phyloP scores from a whole-genome alignment of 1,140 invertebrate genomes.

The Coelopa frigida region DNA sequence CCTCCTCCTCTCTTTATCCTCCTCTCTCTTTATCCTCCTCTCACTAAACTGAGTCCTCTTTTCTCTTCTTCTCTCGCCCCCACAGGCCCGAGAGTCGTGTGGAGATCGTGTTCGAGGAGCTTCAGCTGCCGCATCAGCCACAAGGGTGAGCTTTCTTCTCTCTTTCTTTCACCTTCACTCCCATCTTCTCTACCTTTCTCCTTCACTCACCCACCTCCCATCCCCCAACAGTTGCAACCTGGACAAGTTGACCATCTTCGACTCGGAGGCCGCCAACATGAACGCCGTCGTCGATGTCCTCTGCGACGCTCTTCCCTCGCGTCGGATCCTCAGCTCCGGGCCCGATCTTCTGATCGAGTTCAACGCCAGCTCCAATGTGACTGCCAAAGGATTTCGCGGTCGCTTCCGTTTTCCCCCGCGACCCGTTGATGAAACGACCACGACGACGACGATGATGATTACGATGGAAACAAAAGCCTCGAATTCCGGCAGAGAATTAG shows the following conservation, averaged over 20 bases:
- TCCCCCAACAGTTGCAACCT: constrained; percentile 28
- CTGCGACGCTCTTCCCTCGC: constrained; percentile 65
- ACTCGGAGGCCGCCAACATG: constrained; percentile 55
- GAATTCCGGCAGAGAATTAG: too few relatives aligned
- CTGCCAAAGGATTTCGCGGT: constrained; percentile 79
- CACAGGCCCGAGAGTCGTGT: constrained; percentile 33
- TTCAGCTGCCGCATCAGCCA: constrained; percentile 27
- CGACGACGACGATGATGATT: too few relatives aligned
- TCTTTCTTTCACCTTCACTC: neutral
- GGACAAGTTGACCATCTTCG: constrained; percentile 66
- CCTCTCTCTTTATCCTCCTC: too few relatives aligned
- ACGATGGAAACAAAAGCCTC: too few relatives aligned
- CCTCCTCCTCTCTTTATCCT: too few relatives aligned
- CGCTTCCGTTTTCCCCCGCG: too few relatives aligned
- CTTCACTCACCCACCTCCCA: neutral
- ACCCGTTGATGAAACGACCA: too few relatives aligned
- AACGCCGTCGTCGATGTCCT: constrained; percentile 69
- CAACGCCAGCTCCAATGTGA: constrained; percentile 69
- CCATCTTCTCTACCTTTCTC: neutral
- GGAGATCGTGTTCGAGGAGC: constrained; percentile 38
- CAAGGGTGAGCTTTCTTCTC: constrained; percentile 1
- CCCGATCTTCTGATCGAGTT: constrained; percentile 75
- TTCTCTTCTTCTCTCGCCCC: neutral
- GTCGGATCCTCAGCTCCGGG: constrained; percentile 73
- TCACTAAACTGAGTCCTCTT: too few relatives aligned